Percentiles rank a stretch among this genome's conserved stretches.
Evolutionary conservation across 1,140 invertebrate genomes (phyloP).

Genomic region (Cherax quadricarinatus): DNA sequence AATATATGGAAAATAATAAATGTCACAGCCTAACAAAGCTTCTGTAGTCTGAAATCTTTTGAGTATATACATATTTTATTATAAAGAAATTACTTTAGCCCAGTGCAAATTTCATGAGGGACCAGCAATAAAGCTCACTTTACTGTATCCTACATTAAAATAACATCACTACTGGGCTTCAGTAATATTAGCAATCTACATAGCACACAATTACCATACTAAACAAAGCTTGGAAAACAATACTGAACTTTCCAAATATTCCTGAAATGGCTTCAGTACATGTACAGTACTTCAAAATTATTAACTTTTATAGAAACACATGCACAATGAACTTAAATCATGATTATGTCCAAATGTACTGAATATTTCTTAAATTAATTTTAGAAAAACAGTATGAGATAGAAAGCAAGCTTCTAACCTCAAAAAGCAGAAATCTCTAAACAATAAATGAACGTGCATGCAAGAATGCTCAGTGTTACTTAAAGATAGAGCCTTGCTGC

Average conservation of each 20-base stretch:
- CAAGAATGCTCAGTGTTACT: neutral
- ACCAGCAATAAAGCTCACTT: too few relatives aligned
- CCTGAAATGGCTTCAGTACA: neutral
- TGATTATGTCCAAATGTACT: slow-evolving; percentile 19
- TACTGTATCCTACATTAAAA: neutral
- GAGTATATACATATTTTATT: too few relatives aligned
- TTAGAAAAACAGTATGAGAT: neutral
- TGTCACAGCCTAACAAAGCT: neutral
- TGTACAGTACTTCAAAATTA: neutral
- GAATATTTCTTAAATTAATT: neutral
- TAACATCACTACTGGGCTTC: too few relatives aligned
- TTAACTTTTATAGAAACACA: neutral
- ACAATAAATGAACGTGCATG: neutral
- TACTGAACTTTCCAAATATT: neutral
- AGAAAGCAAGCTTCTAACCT: neutral
- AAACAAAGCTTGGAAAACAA: neutral
- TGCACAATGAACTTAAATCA: neutral
- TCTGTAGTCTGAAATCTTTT: too few relatives aligned
- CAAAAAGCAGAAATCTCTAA: neutral
- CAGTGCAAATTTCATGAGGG: too few relatives aligned
- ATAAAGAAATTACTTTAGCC: too few relatives aligned
- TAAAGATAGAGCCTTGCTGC: neutral
- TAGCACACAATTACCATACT: too few relatives aligned
- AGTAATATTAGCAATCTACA: too few relatives aligned
- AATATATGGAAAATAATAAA: neutral